Base-by-base conservation (phyloP, 2,797 vertebrate species). In the Hozukius guyotensis region DNA sequence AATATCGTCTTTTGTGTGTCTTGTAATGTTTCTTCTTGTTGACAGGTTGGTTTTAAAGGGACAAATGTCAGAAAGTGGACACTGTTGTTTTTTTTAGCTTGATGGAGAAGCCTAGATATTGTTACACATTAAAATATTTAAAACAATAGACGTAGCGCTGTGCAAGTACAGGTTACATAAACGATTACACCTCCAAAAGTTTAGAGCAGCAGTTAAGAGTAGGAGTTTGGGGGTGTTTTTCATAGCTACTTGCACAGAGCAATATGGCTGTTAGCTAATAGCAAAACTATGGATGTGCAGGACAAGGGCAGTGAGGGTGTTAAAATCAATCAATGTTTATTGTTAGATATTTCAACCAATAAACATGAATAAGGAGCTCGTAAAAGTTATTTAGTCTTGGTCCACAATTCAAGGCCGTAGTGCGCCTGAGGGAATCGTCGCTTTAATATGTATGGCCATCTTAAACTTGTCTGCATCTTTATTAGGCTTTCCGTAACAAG, bases 241-340 rank as follows among this genome's bases (percentile, higher is more conserved):
- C 27, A 84, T 12, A 27, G 32, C 29, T 75, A 29, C 65, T 67
- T 73, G 55, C 59, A 25, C 2, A 0, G 4, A 71, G 38, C 36
- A 38, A 29, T 66, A 56, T 64, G 60, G 24, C 64, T 74, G 53
- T 77, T 76, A 22, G 68, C 73, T 70, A 70, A 76, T 25, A 29
- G 49, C 57, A 60, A n/a, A 64, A 59, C 66, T 77, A 66, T 73
- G 18, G 52, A 25, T 20, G 2, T 80, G 38, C 72, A 72, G 76
- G 65, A 79, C 70, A 65, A 70, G 78, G 85, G 46, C 67, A 84
- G 59, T 8, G 31, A 62, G 68, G 80, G 5, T 62, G 55, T 77
- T 78, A 24, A 70, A 87, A 82, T 90, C 78, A 84, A 78, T 92
- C 85, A 84, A 8, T 74, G 69, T 93, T 93, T 91, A 93, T 77